phyloP scores from a whole-genome alignment of 1,140 invertebrate species.

The Procambarus clarkii region DNA sequence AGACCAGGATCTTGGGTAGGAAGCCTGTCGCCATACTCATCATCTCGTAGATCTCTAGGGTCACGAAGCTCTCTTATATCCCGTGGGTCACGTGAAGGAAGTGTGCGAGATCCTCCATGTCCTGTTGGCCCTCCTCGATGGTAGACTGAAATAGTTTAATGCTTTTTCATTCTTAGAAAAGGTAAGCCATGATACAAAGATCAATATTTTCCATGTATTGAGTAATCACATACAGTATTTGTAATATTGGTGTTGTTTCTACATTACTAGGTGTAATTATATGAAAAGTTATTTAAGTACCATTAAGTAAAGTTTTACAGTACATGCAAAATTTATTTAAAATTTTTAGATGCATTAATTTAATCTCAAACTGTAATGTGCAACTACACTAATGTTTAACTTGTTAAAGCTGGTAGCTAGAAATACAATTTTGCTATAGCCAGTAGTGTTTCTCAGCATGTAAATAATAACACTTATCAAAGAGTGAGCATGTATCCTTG shows the following conservation, averaged over 20 bases:
- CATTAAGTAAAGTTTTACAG: not conserved
- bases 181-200: not conserved
- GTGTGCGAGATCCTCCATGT: constrained; percentile 61
- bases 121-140: constrained; percentile 72
- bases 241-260: no score
- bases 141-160: constrained; percentile 61
- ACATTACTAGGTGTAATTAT: no score
- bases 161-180: not conserved
- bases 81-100: constrained; percentile 65
- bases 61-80: constrained; percentile 65
- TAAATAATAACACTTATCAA: not conserved
- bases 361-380: not conserved
- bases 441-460: not conserved
- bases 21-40: constrained; percentile 70
- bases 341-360: not conserved
- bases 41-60: constrained; percentile 70
- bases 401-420: not conserved
- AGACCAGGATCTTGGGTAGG: constrained; percentile 59
- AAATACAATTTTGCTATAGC: not conserved
- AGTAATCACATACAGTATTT: no score
- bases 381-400: not conserved
- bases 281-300: not conserved
- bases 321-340: not conserved
- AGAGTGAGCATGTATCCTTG: not conserved
- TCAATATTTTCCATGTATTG: no score